Percentiles rank a stretch among this genome's conserved stretches.
These are phyloP conservation scores for Eretmochelys imbricata DNA, from an alignment of 2,113 vertebrate species.

Conservation along the genomic window DNA sequence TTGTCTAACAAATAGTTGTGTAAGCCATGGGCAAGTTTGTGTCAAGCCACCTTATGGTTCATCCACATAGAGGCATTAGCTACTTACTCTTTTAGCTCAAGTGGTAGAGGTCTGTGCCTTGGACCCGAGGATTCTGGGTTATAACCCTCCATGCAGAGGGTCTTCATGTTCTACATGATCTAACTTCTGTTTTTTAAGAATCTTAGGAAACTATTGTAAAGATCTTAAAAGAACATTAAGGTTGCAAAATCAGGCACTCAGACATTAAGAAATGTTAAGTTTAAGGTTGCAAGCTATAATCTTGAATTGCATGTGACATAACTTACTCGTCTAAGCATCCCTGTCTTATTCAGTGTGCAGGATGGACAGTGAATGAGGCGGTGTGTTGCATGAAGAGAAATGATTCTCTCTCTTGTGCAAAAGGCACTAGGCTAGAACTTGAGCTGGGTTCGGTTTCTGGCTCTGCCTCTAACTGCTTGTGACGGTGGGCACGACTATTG, in stretches of 20 bases:
- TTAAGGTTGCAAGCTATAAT: background rate
- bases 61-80: too few species aligned
- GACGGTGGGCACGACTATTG: background rate
- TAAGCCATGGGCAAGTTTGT: background rate
- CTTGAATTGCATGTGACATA: background rate
- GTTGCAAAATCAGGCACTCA: background rate
- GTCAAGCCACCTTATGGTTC: background rate
- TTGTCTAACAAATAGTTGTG: too few species aligned
- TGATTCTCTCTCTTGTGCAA: background rate
- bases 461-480: background rate
- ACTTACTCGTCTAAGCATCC: background rate
- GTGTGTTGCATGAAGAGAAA: background rate
- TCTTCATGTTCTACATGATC: background rate
- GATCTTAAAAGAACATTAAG: background rate
- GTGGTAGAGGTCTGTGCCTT: too few species aligned
- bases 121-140: too few species aligned
- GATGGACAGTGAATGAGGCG: background rate
- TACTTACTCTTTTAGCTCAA: too few species aligned
- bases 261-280: background rate
- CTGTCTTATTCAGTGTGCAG: rapidly evolving
- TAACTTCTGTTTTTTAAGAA: background rate
- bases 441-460: background rate
- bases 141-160: too few species aligned
- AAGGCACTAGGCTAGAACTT: background rate
- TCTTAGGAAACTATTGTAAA: background rate